Conservation (phyloP, 2,888 invertebrate species). For the Acholoe squamosa region DNA sequence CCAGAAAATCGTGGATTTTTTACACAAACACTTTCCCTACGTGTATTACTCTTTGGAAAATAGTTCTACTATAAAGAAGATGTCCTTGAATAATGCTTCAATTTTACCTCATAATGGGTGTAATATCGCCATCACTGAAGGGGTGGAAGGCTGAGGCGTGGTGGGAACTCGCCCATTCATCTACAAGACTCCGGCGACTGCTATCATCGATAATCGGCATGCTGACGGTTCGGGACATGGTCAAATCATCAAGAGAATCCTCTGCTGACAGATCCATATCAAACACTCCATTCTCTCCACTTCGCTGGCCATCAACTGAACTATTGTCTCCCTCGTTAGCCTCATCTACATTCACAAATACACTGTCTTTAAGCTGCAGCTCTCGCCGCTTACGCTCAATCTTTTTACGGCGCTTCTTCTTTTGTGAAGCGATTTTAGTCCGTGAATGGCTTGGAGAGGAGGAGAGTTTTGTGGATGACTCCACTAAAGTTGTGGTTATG, state of each 20-base stretch:
- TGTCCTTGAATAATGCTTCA: neutral
- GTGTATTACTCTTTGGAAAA: too few relatives aligned
- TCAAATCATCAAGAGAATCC: constrained; percentile 68
- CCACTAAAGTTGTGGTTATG: constrained; percentile 53
- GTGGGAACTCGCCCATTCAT: constrained; percentile 71
- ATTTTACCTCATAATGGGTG: constrained; percentile 86
- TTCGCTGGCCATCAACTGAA: constrained; percentile 62
- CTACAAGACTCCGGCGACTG: constrained; percentile 63
- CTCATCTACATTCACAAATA: constrained; percentile 3
- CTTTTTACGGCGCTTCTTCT: constrained; percentile 53
- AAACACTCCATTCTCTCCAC: constrained; percentile 77
- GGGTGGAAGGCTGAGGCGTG: constrained; percentile 86
- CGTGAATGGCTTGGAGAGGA: neutral
- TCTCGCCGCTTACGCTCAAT: constrained; percentile 46
- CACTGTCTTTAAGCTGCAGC: constrained; percentile 35
- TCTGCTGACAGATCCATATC: constrained; percentile 79
- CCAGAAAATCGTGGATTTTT: too few relatives aligned
- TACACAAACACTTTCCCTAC: too few relatives aligned
- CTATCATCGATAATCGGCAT: constrained; percentile 66
- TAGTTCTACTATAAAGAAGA: constrained; percentile 71
- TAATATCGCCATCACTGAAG: constrained; percentile 96
- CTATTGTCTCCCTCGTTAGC: constrained; percentile 43
- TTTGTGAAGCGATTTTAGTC: constrained; percentile 34
- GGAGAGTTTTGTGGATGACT: constrained; percentile 60
- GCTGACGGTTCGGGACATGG: constrained; percentile 65